Percentiles rank a stretch among this genome's conserved stretches.
phyloP scores from a whole-genome alignment of 1,140 invertebrate species.

The Magallana angulata region DNA sequence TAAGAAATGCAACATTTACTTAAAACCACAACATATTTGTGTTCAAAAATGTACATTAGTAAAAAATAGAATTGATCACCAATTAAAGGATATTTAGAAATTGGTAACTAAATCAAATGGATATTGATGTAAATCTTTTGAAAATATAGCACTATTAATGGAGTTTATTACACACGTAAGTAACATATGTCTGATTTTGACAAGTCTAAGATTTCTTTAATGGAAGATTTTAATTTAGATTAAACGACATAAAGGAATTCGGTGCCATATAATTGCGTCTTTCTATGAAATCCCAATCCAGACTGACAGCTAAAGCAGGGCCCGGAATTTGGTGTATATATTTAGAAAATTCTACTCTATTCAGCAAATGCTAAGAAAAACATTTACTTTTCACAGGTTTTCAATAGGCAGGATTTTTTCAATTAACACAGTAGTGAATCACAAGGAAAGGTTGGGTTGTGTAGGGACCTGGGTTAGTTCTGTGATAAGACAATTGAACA shows the following conservation, averaged over 20 bases:
- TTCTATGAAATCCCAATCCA: background rate
- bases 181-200: background rate
- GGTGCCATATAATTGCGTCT: background rate
- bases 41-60: background rate
- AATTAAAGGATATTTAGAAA: background rate
- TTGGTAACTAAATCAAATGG: background rate
- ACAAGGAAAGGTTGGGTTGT: background rate
- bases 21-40: background rate
- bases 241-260: constrained; percentile 19
- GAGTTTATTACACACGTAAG: background rate
- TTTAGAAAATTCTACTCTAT: constrained; percentile 28
- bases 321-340: background rate
- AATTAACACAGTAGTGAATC: background rate
- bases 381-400: constrained; percentile 21
- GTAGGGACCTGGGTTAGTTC: background rate
- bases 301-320: constrained; percentile 8
- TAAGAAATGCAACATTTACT: background rate
- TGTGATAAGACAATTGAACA: constrained; percentile 5
- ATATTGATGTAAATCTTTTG: constrained; percentile 4
- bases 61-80: too few species aligned
- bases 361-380: constrained; percentile 23
- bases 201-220: constrained; percentile 15
- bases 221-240: constrained; percentile 27
- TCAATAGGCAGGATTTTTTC: constrained; percentile 19
- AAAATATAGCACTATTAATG: background rate